Evolutionary conservation across 2,888 invertebrate species (phyloP), one percentile per base, ranked within the genome.

Genomic region (Eupithecia insigniata): DNA sequence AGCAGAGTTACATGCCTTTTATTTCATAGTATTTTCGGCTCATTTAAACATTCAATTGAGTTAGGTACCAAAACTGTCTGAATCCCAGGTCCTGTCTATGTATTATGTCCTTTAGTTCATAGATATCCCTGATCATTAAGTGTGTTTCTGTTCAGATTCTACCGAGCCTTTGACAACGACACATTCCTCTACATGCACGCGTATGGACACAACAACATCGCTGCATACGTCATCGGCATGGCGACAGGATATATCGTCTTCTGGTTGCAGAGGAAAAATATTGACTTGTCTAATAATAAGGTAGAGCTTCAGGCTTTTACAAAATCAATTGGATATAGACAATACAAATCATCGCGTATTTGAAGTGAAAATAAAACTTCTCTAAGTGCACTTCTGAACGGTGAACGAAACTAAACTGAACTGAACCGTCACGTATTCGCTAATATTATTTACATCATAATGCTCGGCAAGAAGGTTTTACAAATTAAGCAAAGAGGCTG

Each of bases 181-280:
- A 78, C 78, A 7, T 79, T 87, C 62, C 72, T 81, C 39, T 79
- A 83, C 67, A 64, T 80, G 71, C 80, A 89, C 76, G 76, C 83
- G n/a, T 77, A 82, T 4, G 83, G 82, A 0, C 85, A 88, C 75
- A 86, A 84, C 74, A 88, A 87, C 78, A 51, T 85, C 32, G 79
- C 80, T 2, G 77, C 81, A 58, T 86, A 84, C 72, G 75, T 80
- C 3, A 60, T 85, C n/a, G 89, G 89, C 10, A 78, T 88, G 67
- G 76, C 79, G 10, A 76, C 82, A 16, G 87, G 84, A 1, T 67
- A 73, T 43, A 39, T 77, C 46, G 77, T 78, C 32, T 71, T 76
- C 70, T 71, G 70, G 10, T 67, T 80, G 71, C 81, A 79, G 73
- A 77, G 70, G 58, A 73, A 71, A 26, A 64, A 67, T 1, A 34